Percentiles rank a stretch among this genome's conserved stretches.
phyloP scores from a whole-genome alignment of 2,888 invertebrate genomes.

The Biston betularia region DNA sequence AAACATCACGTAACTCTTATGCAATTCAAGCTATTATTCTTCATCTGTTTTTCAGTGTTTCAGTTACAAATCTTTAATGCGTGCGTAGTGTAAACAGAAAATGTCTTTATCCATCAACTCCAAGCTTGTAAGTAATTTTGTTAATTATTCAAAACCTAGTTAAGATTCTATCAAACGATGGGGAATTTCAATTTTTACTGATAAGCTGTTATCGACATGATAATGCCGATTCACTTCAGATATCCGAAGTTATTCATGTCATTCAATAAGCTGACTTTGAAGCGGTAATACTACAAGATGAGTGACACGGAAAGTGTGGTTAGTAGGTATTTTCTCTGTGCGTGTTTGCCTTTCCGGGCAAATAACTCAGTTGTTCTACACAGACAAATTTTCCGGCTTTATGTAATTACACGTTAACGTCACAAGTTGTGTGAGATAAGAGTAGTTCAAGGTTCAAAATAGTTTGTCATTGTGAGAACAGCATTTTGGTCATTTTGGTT shows the following conservation, averaged over 20 bases:
- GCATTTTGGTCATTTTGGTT: conserved; percentile 14
- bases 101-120: conserved; percentile 54
- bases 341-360: conserved; percentile 8
- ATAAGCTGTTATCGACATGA: conserved; percentile 23
- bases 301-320: conserved; percentile 54
- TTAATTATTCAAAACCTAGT: conserved; percentile 20
- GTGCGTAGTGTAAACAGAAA: conserved; percentile 28
- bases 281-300: conserved; percentile 50
- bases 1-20: conserved; percentile 14
- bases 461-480: conserved; percentile 40
- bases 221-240: conserved; percentile 15
- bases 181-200: conserved; percentile 2
- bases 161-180: conserved; percentile 7
- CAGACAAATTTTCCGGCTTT: conserved; percentile 31
- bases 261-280: conserved; percentile 16
- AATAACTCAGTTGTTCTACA: conserved; percentile 3
- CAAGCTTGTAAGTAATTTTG: conserved; percentile 59
- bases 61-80: not conserved
- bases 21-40: conserved; percentile 15
- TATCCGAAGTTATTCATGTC: conserved; percentile 9
- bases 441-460: conserved; percentile 44
- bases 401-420: conserved; percentile 28
- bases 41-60: not conserved
- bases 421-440: conserved; percentile 31
- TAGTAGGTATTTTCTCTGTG: conserved; percentile 44